Percentiles rank a stretch among this genome's conserved stretches.
These are phyloP conservation scores for Myrmecobius fasciatus DNA, from an alignment of 2,113 vertebrate species.

Conservation along the genomic window DNA sequence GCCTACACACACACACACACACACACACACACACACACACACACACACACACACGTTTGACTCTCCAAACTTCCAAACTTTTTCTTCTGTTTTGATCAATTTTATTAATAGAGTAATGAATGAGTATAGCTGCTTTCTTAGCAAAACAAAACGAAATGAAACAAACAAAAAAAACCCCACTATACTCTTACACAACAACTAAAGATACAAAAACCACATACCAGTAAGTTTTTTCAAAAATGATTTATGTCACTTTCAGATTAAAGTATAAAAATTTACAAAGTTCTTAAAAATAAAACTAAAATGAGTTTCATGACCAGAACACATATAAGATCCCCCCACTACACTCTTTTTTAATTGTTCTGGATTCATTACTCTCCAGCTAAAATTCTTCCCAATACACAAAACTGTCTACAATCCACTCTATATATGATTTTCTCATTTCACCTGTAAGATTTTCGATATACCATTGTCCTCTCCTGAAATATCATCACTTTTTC, in stretches of 20 bases:
- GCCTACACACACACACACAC: too few species aligned
- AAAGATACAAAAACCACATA: neutral
- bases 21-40: too few species aligned
- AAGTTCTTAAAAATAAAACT: neutral
- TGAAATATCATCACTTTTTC: neutral
- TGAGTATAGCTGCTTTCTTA: too few species aligned
- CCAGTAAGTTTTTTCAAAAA: neutral
- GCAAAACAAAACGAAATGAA: too few species aligned
- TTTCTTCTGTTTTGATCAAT: neutral
- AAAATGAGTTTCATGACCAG: neutral
- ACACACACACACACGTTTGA: too few species aligned
- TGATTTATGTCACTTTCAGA: neutral
- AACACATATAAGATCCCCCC: neutral
- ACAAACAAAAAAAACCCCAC: too few species aligned
- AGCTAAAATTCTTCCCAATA: neutral
- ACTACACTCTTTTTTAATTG: neutral
- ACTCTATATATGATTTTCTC: neutral
- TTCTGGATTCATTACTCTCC: neutral
- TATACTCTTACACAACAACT: neutral
- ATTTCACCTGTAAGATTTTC: neutral
- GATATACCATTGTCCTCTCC: neutral
- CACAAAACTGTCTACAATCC: neutral
- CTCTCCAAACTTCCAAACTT: neutral
- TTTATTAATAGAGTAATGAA: neutral
- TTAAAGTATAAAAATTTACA: neutral